A percentile compares a stretch with the other conserved stretches of the same genome.
These are phyloP conservation scores for Lissocephala sabroskyi DNA, from an alignment of 2,888 invertebrate species.

Conservation along the genomic window DNA sequence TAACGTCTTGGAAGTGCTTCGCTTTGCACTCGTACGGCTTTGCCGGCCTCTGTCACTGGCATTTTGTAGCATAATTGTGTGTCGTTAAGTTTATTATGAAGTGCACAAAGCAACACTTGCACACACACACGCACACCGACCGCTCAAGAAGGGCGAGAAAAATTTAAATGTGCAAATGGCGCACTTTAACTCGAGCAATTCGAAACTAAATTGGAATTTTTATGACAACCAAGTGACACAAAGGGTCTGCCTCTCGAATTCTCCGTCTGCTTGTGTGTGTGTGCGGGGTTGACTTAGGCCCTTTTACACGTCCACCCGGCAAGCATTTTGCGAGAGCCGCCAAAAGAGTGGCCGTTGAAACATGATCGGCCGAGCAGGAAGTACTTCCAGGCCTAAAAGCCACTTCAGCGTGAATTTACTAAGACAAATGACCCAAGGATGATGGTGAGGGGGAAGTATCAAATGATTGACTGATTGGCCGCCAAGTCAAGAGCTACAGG, in stretches of 20 bases:
- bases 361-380: not conserved
- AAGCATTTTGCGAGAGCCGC: too few relatives aligned
- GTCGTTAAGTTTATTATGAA: constrained; percentile 65
- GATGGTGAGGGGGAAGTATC: too few relatives aligned
- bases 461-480: too few relatives aligned
- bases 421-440: not conserved
- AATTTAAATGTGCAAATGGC: constrained; percentile 51
- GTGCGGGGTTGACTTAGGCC: constrained; percentile 2
- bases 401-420: not conserved
- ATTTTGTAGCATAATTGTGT: constrained; percentile 59
- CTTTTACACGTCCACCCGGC: too few relatives aligned
- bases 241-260: constrained; percentile 47
- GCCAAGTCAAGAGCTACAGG: too few relatives aligned
- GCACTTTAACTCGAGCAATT: constrained; percentile 64
- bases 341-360: not conserved
- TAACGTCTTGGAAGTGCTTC: constrained; percentile 52
- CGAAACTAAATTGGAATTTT: constrained; percentile 64
- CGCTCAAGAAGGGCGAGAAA: too few relatives aligned
- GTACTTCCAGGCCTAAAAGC: not conserved
- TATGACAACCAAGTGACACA: constrained; percentile 56
- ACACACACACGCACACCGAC: not conserved
- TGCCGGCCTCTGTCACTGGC: constrained; percentile 34
- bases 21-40: constrained; percentile 43
- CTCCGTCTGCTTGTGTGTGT: constrained; percentile 31
- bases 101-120: constrained; percentile 17